Conservation (phyloP, 2,113 vertebrate genomes). For the Aptenodytes forsteri region DNA sequence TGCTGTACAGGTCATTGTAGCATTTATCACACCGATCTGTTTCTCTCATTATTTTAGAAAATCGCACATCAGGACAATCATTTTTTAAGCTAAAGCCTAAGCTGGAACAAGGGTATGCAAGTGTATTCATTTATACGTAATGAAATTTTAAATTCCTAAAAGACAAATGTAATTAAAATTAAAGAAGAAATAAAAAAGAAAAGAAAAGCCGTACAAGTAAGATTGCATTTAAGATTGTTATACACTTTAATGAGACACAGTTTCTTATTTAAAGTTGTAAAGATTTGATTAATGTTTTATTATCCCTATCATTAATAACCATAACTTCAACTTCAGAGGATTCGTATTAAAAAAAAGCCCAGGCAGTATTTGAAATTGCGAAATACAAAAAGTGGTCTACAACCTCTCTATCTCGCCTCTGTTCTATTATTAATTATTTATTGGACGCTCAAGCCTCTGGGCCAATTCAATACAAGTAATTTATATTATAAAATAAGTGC, state of each 20-base stretch:
- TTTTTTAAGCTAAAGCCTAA: conserved; percentile 13
- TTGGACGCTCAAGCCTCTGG: conserved; percentile 55
- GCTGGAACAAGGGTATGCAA: not conserved
- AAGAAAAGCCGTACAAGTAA: not conserved
- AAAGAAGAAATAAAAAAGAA: not conserved
- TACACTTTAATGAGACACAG: conserved; percentile 36
- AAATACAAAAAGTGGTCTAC: not conserved
- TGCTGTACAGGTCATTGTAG: not conserved
- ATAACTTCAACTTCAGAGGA: conserved; percentile 2
- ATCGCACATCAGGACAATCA: not conserved
- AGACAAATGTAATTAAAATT: conserved; percentile 55
- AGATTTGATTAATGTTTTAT: conserved; percentile 53
- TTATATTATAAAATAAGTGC: conserved; percentile 51
- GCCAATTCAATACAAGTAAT: conserved; percentile 67
- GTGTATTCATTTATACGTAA: conserved; percentile 19
- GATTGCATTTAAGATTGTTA: conserved; percentile 15
- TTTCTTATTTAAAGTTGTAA: conserved; percentile 54
- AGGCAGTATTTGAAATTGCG: not conserved
- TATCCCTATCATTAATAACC: conserved; percentile 31
- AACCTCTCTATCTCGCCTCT: conserved; percentile 68
- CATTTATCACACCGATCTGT: not conserved
- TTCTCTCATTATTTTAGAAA: not conserved
- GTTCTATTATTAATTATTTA: conserved; percentile 78
- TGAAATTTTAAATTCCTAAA: conserved; percentile 49
- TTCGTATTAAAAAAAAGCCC: not conserved